These are phyloP conservation scores for Clepsis dumicolana DNA, from an alignment of 2,888 invertebrate genomes.

Conservation along the genomic window DNA sequence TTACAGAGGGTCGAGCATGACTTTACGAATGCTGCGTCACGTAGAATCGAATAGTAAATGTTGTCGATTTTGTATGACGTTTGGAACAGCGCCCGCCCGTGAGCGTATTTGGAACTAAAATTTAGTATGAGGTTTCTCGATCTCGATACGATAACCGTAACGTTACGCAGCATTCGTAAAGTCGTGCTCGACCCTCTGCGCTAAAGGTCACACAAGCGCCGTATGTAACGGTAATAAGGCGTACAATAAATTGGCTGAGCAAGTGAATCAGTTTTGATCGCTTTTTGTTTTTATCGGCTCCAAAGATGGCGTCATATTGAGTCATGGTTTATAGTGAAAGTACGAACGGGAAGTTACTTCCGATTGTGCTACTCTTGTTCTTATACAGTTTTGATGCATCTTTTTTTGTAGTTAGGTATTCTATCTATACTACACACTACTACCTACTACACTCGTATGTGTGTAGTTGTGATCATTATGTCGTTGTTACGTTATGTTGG, in stretches of 20 bases:
- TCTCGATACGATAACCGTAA: no score
- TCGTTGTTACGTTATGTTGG: background rate
- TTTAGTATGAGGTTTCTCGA: no score
- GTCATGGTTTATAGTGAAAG: constrained; percentile 37
- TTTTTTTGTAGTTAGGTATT: background rate
- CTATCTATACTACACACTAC: no score
- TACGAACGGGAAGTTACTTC: constrained; percentile 33
- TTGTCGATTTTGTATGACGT: no score
- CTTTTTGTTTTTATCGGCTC: constrained; percentile 37
- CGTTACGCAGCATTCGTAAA: no score
- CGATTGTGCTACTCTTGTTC: constrained; percentile 7
- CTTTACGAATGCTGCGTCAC: no score
- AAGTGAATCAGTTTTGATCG: constrained; percentile 22
- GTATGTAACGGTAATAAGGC: constrained; percentile 34
- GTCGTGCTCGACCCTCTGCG: no score
- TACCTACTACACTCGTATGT: no score
- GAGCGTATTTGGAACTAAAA: no score
- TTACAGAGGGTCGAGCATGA: no score
- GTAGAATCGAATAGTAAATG: no score
- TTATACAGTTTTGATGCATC: background rate
- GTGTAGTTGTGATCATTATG: background rate
- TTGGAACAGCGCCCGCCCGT: no score
- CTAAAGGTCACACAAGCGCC: constrained; percentile 9
- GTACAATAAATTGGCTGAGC: constrained; percentile 15
- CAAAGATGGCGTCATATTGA: constrained; percentile 30